Base-by-base conservation (phyloP, 2,797 vertebrate genomes). In the Rhincodon typus region DNA sequence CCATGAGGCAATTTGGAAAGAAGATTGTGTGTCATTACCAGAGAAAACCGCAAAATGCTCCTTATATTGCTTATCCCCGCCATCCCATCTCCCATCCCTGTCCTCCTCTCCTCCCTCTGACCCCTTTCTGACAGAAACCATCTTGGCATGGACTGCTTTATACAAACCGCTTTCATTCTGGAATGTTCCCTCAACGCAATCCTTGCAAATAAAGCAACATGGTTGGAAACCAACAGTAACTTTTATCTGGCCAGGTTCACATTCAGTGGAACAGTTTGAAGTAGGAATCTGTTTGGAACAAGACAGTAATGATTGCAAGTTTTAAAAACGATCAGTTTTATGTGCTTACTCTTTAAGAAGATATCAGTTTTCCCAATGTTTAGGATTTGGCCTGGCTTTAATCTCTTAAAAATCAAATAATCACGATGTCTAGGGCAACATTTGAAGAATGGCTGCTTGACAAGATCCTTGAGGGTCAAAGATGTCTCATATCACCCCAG, bases 151-250 rank as follows among this genome's bases (percentile, higher is more conserved):
- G 67, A 27, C 42, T 46, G 12, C 67, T 27, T 46, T 6, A 72
- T 94, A 94, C 93, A 94, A 94, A 94, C 93, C 93, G 27, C 10
- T 69, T 46, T 94, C 66, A 46, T 72, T 94, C 69, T 94, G 93
- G 66, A 94, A 72, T 0, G 93, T 94, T 94, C 93, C 93, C n/a
- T 69, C 93, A 13, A 8, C 12, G 21, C 93, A 94, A 42, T 94
- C 67, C 66, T 94, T 46, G n/a, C 93, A 94, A 10, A 42, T 94
- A 30, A 94, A 94, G 38, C 93, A 94, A 94, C 93, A 94, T 1
- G 38, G n/a, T 50, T 94, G 38, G 38, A 70, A 94, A 23, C 67
- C 93, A 50, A 72, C 21, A 6, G 13, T 70, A 27, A 42, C 17
- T 72, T 94, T 94, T 70, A 94, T 46, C 93, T 94, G 93, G 42